Conservation (phyloP, 1,140 invertebrate species). For the Zaprionus tsacasi region DNA sequence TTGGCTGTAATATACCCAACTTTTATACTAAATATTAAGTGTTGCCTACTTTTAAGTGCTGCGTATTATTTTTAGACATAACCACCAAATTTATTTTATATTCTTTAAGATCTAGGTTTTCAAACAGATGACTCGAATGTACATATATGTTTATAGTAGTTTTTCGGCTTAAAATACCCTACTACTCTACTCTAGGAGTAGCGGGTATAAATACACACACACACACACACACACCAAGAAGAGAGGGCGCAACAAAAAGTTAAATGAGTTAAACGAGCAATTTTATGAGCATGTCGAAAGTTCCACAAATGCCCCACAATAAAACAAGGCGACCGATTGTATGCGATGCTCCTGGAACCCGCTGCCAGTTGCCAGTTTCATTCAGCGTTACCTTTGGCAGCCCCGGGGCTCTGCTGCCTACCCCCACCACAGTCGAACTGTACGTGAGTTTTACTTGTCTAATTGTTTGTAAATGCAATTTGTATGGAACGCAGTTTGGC, state of each 20-base stretch:
- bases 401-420: slow-evolving; percentile 19
- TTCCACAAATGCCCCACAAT: slow-evolving; percentile 64
- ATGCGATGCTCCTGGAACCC: slow-evolving; percentile 11
- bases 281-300: slow-evolving; percentile 75
- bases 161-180: too few species aligned
- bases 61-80: too few species aligned
- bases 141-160: too few species aligned
- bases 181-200: too few species aligned
- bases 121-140: too few species aligned
- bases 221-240: slow-evolving; percentile 35
- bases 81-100: too few species aligned
- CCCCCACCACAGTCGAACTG: slow-evolving; percentile 11
- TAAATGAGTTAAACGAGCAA: slow-evolving; percentile 83
- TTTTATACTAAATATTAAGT: too few species aligned
- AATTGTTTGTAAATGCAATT: slow-evolving; percentile 65
- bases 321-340: slow-evolving; percentile 49
- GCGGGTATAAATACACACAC: neutral
- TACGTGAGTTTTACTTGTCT: slow-evolving; percentile 57
- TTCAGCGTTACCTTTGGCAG: slow-evolving; percentile 15
- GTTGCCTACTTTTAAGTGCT: too few species aligned
- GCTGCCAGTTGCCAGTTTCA: slow-evolving; percentile 9
- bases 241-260: slow-evolving; percentile 67
- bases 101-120: too few species aligned
- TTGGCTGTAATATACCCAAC: neutral
- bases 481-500: slow-evolving; percentile 27